phyloP scores from a whole-genome alignment of 2,888 invertebrate genomes.

The Limnephilus auricula region DNA sequence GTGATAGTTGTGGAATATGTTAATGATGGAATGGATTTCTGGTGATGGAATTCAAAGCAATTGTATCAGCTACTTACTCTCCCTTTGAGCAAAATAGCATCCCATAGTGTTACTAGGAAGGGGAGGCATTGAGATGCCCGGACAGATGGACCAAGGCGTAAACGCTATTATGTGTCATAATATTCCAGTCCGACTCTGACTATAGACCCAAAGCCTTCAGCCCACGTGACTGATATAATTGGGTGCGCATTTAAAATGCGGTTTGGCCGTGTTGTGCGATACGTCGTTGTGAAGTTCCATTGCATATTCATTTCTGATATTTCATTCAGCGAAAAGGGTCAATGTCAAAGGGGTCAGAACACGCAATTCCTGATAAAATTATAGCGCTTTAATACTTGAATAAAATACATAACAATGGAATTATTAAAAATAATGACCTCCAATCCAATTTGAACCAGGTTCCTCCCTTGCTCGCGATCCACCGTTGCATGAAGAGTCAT shows the following conservation, averaged over 20 bases:
- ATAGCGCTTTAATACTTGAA: not conserved
- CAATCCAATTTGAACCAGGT: too few relatives aligned
- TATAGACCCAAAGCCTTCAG: not conserved
- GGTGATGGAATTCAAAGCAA: too few relatives aligned
- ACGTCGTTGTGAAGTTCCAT: too few relatives aligned
- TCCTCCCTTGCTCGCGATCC: not conserved
- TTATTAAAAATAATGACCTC: too few relatives aligned
- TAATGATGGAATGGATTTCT: too few relatives aligned
- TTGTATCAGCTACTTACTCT: too few relatives aligned
- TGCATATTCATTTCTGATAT: not conserved
- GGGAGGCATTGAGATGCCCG: not conserved
- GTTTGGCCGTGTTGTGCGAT: not conserved
- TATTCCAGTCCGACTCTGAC: not conserved
- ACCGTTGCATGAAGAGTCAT: not conserved
- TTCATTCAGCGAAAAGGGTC: not conserved
- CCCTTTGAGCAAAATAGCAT: not conserved
- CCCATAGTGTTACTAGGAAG: not conserved
- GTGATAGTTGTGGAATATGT: too few relatives aligned
- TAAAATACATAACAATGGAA: too few relatives aligned
- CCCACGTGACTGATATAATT: slow-evolving; percentile 37
- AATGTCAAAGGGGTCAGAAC: not conserved
- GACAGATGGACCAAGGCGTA: not conserved
- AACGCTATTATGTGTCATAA: not conserved
- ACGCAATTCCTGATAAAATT: not conserved
- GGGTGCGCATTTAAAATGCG: slow-evolving; percentile 35